phyloP scores from a whole-genome alignment of 2,113 vertebrate genomes.

The Nycticorax nycticorax region DNA sequence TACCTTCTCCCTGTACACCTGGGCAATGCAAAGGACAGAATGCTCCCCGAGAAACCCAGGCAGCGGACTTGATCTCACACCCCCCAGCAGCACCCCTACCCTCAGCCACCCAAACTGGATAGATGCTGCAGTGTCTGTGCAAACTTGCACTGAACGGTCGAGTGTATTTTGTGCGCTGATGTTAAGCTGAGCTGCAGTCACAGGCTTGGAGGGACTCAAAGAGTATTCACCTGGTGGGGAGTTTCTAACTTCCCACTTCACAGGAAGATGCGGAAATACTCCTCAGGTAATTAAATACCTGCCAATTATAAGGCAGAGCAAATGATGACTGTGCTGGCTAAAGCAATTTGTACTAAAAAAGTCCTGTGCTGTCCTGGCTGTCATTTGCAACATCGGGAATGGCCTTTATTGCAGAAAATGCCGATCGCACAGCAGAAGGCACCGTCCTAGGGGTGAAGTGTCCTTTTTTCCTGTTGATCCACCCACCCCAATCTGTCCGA shows the following conservation, averaged over 20 bases:
- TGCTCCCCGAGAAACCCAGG: not conserved
- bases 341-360: not conserved
- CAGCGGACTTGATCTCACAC: not conserved
- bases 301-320: not conserved
- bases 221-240: not conserved
- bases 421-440: not conserved
- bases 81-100: not conserved
- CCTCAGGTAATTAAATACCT: slow-evolving; percentile 49
- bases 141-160: not conserved
- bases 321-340: not conserved
- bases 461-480: not conserved
- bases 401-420: not conserved
- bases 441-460: not conserved
- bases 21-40: not conserved
- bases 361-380: not conserved
- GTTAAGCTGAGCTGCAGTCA: not conserved
- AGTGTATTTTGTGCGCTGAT: not conserved
- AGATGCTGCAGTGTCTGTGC: slow-evolving; percentile 50
- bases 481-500: not conserved
- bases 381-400: not conserved
- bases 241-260: not conserved
- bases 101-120: not conserved
- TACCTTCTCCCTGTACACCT: not conserved
- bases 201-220: not conserved
- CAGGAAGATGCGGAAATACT: not conserved